Base-by-base conservation (phyloP, 2,113 vertebrate genomes). In the Eclectus roratus region DNA sequence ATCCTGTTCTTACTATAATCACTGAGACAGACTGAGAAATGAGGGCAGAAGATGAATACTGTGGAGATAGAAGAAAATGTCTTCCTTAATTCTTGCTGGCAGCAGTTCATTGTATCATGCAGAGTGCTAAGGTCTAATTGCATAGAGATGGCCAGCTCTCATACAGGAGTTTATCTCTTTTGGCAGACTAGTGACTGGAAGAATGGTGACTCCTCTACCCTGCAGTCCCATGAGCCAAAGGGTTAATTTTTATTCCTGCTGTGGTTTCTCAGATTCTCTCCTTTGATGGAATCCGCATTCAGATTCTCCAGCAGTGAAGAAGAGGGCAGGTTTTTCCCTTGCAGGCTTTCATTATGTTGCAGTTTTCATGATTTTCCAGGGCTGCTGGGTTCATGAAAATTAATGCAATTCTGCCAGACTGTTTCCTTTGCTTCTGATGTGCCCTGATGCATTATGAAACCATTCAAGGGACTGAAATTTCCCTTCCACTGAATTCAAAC, bases 301-400 rank as follows among this genome's bases (percentile, higher is more conserved):
- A 94, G 93, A 96, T 97, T 96, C 87, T 96, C 88, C 88, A 96
- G 91, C 97, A 97, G 93, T 63, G 95, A 96, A 94, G 95, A 97
- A 91, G 93, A 95, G 94, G 96, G 88, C 96, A 97, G 96, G 93
- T 97, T 97, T 97, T 97, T 96, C 91, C 97, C 96, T 97, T 97
- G 95, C 87, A 97, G 97, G 96, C 95, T 97, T 96, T 97, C 96
- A 97, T 97, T 97, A 97, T 97, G 95, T 96, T 95, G 95, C 94
- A 96, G 97, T 97, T 97, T 97, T 97, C 94, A 89, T 97, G 96
- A 97, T 97, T 97, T 97, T 97, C 94, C 80, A 93, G 93, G 94
- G 95, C 97, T 94, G 95, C 96, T 89, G 74, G 96, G 94, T 96
- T 97, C 97, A 97, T 97, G 97, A 97, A 97, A 97, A 97, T 97